Percentiles rank a stretch among this genome's conserved stretches.
phyloP scores from a whole-genome alignment of 2,888 invertebrate genomes.

The Harpagoxenus sublaevis region DNA sequence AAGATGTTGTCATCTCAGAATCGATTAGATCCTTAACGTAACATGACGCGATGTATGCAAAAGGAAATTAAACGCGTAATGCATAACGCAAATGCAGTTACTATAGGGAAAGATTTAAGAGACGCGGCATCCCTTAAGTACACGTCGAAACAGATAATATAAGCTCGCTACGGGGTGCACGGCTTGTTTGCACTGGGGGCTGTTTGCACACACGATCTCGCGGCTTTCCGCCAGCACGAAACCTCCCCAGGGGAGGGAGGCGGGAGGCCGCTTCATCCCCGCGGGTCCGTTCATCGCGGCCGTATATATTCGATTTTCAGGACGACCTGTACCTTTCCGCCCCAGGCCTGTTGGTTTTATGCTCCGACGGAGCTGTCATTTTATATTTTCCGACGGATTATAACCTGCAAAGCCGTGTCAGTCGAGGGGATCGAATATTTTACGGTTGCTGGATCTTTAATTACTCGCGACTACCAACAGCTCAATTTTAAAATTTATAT shows the following conservation, averaged over 20 bases:
- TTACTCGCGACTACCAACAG: slow-evolving; percentile 16
- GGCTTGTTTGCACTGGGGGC: slow-evolving; percentile 82
- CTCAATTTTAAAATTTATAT: background rate
- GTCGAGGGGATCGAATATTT: slow-evolving; percentile 14
- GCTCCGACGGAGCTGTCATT: slow-evolving; percentile 61
- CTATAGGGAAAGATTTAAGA: slow-evolving; percentile 71
- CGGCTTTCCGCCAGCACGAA: slow-evolving; percentile 59
- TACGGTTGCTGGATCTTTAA: slow-evolving; percentile 34
- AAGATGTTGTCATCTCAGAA: background rate
- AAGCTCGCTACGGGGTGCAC: slow-evolving; percentile 76
- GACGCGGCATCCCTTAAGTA: slow-evolving; percentile 80
- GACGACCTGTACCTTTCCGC: slow-evolving; percentile 56
- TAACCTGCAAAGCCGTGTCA: slow-evolving; percentile 47
- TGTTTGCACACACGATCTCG: slow-evolving; percentile 78
- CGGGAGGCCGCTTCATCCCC: slow-evolving; percentile 40
- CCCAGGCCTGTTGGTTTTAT: slow-evolving; percentile 64
- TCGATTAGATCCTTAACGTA: slow-evolving; percentile 32
- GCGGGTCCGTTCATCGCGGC: slow-evolving; percentile 37
- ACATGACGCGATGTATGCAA: slow-evolving; percentile 34
- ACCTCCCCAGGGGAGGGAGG: slow-evolving; percentile 27
- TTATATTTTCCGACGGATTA: slow-evolving; percentile 60
- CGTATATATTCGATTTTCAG: slow-evolving; percentile 63
- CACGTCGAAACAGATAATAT: slow-evolving; percentile 82
- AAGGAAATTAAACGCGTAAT: slow-evolving; percentile 56
- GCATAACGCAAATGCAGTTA: slow-evolving; percentile 54